Conservation (phyloP, 2,113 vertebrate species). For the Etheostoma cragini region DNA sequence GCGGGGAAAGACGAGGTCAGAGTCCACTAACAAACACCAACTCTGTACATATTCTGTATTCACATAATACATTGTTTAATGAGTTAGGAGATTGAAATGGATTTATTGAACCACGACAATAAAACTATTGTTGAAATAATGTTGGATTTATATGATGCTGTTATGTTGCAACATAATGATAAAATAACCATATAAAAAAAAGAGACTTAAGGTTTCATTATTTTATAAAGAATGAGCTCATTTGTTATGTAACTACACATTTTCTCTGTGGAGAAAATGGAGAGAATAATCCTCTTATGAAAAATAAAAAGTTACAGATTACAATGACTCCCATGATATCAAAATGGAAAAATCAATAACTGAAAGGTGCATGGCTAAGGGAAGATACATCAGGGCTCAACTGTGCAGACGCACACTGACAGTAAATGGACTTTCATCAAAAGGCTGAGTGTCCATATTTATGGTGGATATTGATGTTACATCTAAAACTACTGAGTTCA, state of each 20-base stretch:
- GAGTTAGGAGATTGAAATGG: background rate
- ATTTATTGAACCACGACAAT: background rate
- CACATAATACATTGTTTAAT: background rate
- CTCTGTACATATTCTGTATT: background rate
- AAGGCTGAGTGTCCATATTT: constrained; percentile 11
- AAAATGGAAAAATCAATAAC: constrained; percentile 7
- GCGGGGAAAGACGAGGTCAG: background rate
- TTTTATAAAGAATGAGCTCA: background rate
- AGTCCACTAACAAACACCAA: background rate
- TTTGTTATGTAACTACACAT: constrained; percentile 19
- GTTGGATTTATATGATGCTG: background rate
- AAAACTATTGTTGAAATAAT: background rate
- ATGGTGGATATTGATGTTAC: constrained; percentile 4
- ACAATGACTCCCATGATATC: constrained; percentile 7
- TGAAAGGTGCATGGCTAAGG: constrained; percentile 11
- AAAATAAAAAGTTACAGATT: constrained; percentile 46
- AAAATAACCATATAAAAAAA: background rate
- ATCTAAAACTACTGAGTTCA: constrained; percentile 9
- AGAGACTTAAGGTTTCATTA: background rate
- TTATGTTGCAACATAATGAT: background rate
- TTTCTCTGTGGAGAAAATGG: constrained; percentile 9
- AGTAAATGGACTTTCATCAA: constrained; percentile 15
- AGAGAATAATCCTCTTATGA: constrained; percentile 50
- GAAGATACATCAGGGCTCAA: background rate
- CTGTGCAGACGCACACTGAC: constrained; percentile 23